Evolutionary conservation across 2,113 vertebrate genomes (phyloP).

Genomic region (Pteruthius melanotis): DNA sequence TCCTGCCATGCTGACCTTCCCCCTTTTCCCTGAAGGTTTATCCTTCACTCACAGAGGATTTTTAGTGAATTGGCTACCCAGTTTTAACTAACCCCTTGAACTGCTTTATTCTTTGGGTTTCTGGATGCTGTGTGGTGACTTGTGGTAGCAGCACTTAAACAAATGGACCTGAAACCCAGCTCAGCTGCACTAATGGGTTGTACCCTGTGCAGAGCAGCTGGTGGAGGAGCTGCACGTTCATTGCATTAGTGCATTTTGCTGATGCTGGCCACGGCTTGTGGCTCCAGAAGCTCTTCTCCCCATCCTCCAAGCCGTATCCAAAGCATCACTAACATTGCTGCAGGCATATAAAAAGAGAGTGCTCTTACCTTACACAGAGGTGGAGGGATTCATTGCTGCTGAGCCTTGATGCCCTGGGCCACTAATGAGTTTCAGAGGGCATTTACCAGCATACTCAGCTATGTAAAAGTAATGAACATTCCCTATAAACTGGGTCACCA

Average conservation of each 20-base stretch:
- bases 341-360: neutral
- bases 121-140: neutral
- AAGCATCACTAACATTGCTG: neutral
- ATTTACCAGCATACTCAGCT: neutral
- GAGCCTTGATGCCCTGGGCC: neutral
- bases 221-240: neutral
- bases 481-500: neutral
- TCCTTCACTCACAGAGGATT: neutral
- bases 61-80: neutral
- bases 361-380: neutral
- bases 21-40: neutral
- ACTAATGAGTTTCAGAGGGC: neutral
- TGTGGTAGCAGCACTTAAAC: constrained; percentile 27
- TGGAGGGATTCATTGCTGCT: neutral
- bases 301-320: neutral
- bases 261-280: neutral
- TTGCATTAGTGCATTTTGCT: neutral
- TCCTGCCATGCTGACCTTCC: neutral
- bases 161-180: constrained; percentile 21
- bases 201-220: neutral
- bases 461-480: neutral
- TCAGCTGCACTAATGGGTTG: neutral
- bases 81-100: neutral
- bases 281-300: neutral
- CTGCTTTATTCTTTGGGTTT: neutral